Base-by-base conservation (phyloP, 2,888 invertebrate genomes). In the Cosmia trapezina region DNA sequence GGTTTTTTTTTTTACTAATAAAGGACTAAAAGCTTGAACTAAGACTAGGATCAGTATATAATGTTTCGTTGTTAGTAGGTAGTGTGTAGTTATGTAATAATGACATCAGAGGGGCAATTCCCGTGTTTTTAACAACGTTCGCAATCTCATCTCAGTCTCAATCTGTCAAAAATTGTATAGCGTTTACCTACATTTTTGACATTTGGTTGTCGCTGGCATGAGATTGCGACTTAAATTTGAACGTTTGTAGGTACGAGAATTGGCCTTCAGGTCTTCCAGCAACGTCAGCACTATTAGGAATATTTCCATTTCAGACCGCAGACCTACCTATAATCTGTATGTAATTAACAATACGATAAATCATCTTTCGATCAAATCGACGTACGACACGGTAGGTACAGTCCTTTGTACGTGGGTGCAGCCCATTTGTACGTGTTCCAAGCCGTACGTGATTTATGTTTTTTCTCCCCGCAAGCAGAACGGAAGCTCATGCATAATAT, bases 401-500 rank as follows among this genome's bases (percentile, higher is more conserved):
- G 28, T 28, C 2, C 28, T 28, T 28, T 28, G 28, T 28, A 28
- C 22, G 28, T 6, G 54, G 43, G 43, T 53, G 51, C 12, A 54
- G 22, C 33, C 49, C 61, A 59, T 68, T 67, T 67, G 66, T 74
- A 70, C 64, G n/a, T 70, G 74, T 80, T 74, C 57, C 70, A 65
- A 56, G 64, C n/a, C 19, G 28, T 17, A 47, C 33, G 64, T 83
- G 80, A 78, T 78, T 78, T 72, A 78, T 68, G 67, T 78, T 73
- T 80, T 79, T 75, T 70, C 64, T 54, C 43, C 53, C 68, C 22
- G 73, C 63, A 70, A 81, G 63, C 75, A 70, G 54, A 70, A 69
- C 80, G 70, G 80, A 83, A 83, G 51, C 83, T 79, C 67, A 68
- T 78, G 64, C 83, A 81, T 83, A 59, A 62, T 49, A 82, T 78